These are phyloP conservation scores for Ophioninae sp. DNA, from an alignment of 2,888 invertebrate species.

Conservation along the genomic window DNA sequence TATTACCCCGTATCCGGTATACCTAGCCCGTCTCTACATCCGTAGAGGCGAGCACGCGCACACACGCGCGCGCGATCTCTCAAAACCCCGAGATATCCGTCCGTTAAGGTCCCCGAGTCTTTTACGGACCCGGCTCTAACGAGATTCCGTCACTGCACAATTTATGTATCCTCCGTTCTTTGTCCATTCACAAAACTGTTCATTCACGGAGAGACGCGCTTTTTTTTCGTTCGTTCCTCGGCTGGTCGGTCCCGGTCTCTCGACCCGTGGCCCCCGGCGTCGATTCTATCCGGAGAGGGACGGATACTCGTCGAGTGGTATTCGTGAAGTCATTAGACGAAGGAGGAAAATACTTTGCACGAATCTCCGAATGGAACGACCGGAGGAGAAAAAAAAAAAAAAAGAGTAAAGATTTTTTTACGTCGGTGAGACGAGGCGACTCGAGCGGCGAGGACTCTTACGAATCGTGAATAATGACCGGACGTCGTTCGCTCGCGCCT, in stretches of 20 bases:
- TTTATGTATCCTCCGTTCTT: conserved; percentile 61
- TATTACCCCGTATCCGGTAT: conserved; percentile 37
- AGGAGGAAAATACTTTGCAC: background rate
- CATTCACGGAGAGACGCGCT: conserved; percentile 35
- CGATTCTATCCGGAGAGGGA: conserved; percentile 9
- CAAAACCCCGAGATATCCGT: conserved; percentile 43
- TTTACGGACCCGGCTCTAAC: conserved; percentile 56
- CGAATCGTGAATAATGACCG: background rate
- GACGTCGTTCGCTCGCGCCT: background rate
- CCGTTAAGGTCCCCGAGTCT: conserved; percentile 37
- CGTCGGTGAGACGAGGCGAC: background rate
- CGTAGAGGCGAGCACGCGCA: background rate
- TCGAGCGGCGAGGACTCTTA: background rate
- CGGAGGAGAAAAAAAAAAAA: background rate
- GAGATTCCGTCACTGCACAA: conserved; percentile 54
- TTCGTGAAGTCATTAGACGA: conserved; percentile 10
- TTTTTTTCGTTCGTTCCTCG: background rate
- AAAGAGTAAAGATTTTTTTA: background rate
- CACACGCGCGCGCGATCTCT: conserved; percentile 13
- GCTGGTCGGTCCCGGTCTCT: background rate
- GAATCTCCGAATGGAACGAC: background rate
- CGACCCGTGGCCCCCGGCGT: background rate
- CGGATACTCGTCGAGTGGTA: conserved; percentile 19
- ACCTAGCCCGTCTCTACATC: background rate
- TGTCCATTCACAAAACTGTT: conserved; percentile 55